Conservation (phyloP, 2,113 vertebrate species). For the Pandion haliaetus region DNA sequence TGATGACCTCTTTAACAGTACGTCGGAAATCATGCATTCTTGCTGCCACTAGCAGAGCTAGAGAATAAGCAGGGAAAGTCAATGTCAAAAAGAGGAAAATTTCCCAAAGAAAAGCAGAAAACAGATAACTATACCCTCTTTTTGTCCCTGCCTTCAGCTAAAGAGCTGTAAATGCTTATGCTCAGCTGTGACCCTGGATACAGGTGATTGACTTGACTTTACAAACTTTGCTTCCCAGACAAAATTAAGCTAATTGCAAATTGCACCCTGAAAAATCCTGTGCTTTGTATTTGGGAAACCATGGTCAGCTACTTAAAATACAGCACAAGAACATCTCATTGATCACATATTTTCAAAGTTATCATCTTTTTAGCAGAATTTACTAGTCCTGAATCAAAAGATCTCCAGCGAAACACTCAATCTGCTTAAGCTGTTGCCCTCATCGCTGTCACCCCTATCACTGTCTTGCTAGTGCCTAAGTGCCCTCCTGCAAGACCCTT, state of each 20-base stretch:
- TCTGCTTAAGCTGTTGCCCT: not conserved
- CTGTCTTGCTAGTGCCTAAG: not conserved
- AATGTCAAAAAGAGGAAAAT: not conserved
- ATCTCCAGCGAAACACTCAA: not conserved
- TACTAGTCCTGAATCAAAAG: not conserved
- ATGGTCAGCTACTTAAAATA: not conserved
- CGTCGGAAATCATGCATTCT: conserved; percentile 94
- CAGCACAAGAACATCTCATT: not conserved
- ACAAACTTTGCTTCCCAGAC: not conserved
- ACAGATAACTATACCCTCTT: not conserved
- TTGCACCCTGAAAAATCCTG: not conserved
- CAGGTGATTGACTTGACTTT: not conserved
- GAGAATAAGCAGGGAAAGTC: conserved; percentile 3
- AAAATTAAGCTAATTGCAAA: not conserved
- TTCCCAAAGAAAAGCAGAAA: not conserved
- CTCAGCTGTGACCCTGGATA: not conserved
- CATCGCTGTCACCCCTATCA: not conserved
- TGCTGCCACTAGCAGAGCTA: conserved; percentile 92
- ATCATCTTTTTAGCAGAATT: not conserved
- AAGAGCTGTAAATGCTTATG: not conserved
- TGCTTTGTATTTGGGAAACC: not conserved
- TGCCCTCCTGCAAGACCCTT: not conserved
- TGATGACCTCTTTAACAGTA: conserved; percentile 91
- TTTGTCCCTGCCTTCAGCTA: not conserved
- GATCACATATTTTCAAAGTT: not conserved